phyloP scores from a whole-genome alignment of 37 sponge, comb jelly and placozoan genomes.

The Agelas oroides region DNA sequence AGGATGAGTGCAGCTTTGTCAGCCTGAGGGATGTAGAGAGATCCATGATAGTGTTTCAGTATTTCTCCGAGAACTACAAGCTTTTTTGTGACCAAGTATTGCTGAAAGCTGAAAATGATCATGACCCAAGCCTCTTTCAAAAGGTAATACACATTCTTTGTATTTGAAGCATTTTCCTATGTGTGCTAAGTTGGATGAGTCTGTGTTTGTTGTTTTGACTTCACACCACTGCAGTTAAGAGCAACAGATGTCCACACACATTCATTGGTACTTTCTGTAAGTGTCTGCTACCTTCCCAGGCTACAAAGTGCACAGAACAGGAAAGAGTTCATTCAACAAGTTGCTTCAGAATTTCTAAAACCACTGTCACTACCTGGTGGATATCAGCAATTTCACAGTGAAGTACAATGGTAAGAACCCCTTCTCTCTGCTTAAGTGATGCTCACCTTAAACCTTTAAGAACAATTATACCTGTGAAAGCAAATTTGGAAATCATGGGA shows the following conservation, averaged over 20 bases:
- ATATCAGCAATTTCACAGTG: constrained; percentile 22
- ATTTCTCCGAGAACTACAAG: constrained; percentile 44
- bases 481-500: too few species aligned
- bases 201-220: too few species aligned
- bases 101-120: not conserved
- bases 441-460: too few species aligned
- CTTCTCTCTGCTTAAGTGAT: not conserved
- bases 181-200: not conserved
- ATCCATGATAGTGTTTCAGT: constrained; percentile 77
- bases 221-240: too few species aligned
- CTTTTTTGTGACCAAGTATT: not conserved
- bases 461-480: too few species aligned
- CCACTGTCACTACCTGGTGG: constrained; percentile 48
- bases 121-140: too few species aligned
- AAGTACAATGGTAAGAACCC: constrained; percentile 35
- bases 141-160: not conserved
- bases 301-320: constrained; percentile 31
- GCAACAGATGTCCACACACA: constrained; percentile 13
- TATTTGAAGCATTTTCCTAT: not conserved
- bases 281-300: constrained; percentile 66
- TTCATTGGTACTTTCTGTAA: constrained; percentile 40
- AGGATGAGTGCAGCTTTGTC: constrained; percentile 93
- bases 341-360: constrained; percentile 26
- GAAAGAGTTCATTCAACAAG: constrained; percentile 28
- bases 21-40: constrained; percentile 86